phyloP scores from a whole-genome alignment of 1,140 invertebrate species.

The Paralvinella palmiformis region DNA sequence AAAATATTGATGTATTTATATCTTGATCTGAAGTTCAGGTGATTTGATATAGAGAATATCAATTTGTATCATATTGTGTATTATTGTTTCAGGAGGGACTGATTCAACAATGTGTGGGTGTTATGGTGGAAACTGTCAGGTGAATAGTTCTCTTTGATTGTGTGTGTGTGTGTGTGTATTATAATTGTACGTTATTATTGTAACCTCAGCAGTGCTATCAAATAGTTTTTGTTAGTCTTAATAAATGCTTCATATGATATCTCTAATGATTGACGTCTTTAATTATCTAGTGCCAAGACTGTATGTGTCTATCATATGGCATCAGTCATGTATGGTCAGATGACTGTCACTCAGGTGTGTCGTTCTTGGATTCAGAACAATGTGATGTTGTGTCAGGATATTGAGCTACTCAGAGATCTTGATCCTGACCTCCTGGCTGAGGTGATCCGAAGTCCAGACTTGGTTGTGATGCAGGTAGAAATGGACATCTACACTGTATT shows the following conservation, averaged over 20 bases:
- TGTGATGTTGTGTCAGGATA: constrained; percentile 54
- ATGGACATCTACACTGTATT: constrained; percentile 71
- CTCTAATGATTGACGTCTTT: no score
- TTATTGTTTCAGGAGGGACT: constrained; percentile 33
- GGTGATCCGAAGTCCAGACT: constrained; percentile 60
- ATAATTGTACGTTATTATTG: no score
- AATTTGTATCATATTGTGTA: no score
- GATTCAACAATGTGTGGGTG: constrained; percentile 59
- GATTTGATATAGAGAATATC: no score
- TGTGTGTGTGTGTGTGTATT: no score
- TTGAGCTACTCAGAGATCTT: constrained; percentile 57
- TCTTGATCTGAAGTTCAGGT: no score
- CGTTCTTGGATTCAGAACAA: constrained; percentile 68
- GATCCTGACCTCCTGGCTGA: constrained; percentile 61
- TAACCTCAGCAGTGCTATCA: no score
- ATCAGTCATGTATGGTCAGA: constrained; percentile 62
- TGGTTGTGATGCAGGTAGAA: constrained; percentile 75
- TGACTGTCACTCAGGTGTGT: constrained; percentile 58
- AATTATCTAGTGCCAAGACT: constrained; percentile 53
- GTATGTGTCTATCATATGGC: constrained; percentile 66
- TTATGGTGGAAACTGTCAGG: constrained; percentile 73
- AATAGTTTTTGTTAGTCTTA: no score
- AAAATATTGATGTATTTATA: no score
- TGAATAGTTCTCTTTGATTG: no score
- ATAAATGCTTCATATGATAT: no score